Percentiles rank a stretch among this genome's conserved stretches.
phyloP scores from a whole-genome alignment of 2,888 invertebrate genomes.

The Gisinianus flammeolus region DNA sequence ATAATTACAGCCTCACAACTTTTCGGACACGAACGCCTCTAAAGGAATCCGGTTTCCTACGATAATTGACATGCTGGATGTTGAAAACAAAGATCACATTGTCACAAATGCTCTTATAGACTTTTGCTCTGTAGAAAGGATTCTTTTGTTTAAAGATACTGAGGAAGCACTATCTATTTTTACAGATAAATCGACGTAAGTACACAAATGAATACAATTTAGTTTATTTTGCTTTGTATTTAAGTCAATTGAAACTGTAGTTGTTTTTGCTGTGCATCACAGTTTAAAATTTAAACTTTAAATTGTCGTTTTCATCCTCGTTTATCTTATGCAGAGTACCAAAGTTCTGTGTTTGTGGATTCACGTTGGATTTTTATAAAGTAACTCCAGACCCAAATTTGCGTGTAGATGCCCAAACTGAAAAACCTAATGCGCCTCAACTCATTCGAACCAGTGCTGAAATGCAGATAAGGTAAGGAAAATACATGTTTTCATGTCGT shows the following conservation, averaged over 20 bases:
- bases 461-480: conserved; percentile 35
- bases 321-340: conserved; percentile 41
- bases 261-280: no score
- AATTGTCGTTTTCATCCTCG: no score
- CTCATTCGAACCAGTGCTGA: conserved; percentile 40
- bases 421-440: not conserved
- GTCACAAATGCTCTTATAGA: conserved; percentile 87
- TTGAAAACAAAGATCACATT: conserved; percentile 71
- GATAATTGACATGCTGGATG: conserved; percentile 75
- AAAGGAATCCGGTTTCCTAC: conserved; percentile 59
- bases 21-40: conserved; percentile 24
- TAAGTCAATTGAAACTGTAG: no score
- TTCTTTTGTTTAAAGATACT: conserved; percentile 76
- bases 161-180: conserved; percentile 75
- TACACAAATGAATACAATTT: not conserved
- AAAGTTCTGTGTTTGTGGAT: conserved; percentile 39
- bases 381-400: conserved; percentile 52
- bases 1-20: conserved; percentile 45
- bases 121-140: conserved; percentile 73
- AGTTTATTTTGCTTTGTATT: conserved; percentile 3
- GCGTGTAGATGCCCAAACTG: conserved; percentile 29
- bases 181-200: conserved; percentile 62
- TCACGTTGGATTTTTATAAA: conserved; percentile 49
- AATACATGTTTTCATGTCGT: not conserved
- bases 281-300: no score